Evolutionary conservation across 2,113 vertebrate genomes (phyloP).

Genomic region (Takifugu flavidus): DNA sequence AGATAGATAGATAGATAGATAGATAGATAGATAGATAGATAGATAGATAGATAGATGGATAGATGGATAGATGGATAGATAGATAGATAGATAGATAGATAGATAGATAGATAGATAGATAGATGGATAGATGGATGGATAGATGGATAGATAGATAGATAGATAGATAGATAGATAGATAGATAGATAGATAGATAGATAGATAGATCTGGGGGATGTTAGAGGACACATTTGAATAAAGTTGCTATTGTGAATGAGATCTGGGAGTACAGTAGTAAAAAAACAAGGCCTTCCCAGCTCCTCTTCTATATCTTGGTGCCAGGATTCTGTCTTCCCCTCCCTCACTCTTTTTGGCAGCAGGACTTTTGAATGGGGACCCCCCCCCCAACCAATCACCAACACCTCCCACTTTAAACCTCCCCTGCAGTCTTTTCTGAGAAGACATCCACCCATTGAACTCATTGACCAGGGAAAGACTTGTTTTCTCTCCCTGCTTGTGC

Average conservation of each 20-base stretch:
- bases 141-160: no score
- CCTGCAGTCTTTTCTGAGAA: constrained; percentile 41
- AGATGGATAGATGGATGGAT: no score
- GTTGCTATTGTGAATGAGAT: background rate
- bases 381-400: constrained; percentile 11
- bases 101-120: no score
- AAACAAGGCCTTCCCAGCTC: constrained; percentile 62
- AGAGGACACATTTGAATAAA: no score
- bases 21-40: no score
- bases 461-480: constrained; percentile 66
- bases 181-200: no score
- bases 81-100: no score
- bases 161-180: no score
- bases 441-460: constrained; percentile 67
- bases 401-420: constrained; percentile 9
- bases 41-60: no score
- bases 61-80: no score
- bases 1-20: no score
- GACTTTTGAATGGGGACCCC: constrained; percentile 39
- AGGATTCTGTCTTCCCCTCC: constrained; percentile 49
- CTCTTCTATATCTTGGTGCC: constrained; percentile 49
- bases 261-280: constrained; percentile 51
- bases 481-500: constrained; percentile 55
- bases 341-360: constrained; percentile 46
- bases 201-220: constrained; percentile 14